These are phyloP conservation scores for Corythornis leucogaster DNA, from an alignment of 2,797 vertebrate species.

Conservation along the genomic window DNA sequence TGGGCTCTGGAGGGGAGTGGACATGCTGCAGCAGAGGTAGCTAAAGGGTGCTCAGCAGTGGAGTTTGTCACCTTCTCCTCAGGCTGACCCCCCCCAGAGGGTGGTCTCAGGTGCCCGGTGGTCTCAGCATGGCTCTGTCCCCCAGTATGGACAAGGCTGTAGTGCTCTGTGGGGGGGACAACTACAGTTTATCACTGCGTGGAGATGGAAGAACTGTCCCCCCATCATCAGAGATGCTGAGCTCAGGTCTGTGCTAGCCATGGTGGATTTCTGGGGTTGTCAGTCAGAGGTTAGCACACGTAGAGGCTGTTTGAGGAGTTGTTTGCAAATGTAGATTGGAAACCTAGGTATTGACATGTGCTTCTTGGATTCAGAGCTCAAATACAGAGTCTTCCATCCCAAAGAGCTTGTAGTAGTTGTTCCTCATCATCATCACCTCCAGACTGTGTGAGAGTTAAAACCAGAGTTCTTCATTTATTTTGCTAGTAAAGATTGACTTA, in stretches of 20 bases:
- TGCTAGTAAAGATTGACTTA: not conserved
- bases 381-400: not conserved
- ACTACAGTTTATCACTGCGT: accelerated
- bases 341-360: not conserved
- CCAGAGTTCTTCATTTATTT: not conserved
- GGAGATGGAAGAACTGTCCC: not conserved
- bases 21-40: not conserved
- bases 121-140: accelerated
- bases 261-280: not conserved
- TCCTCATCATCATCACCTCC: not conserved
- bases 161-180: not conserved
- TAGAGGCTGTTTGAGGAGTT: not conserved
- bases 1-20: accelerated
- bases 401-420: not conserved
- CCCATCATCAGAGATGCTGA: not conserved
- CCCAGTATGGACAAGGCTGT: accelerated
- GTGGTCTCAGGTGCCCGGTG: not conserved
- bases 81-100: not conserved
- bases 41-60: accelerated
- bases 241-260: accelerated
- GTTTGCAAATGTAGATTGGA: not conserved
- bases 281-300: accelerated
- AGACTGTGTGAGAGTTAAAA: not conserved
- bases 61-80: not conserved
- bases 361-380: not conserved